A percentile compares a stretch with the other conserved stretches of the same genome.
These are phyloP conservation scores for Oreotrochilus melanogaster DNA, from an alignment of 2,113 vertebrate genomes.

Conservation along the genomic window DNA sequence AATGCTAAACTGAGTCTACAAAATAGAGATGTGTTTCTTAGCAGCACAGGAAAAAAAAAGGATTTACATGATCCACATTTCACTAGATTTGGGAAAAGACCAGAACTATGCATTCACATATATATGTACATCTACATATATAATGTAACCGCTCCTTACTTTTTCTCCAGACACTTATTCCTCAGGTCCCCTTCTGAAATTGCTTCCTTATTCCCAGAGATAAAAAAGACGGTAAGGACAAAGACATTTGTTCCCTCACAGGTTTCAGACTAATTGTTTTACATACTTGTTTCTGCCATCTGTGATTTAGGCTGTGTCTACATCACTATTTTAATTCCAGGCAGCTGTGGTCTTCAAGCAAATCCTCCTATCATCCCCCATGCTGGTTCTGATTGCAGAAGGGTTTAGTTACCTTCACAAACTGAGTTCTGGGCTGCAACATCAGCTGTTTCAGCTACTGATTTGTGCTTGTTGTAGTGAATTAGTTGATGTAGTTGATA, in stretches of 20 bases:
- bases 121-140: too few species aligned
- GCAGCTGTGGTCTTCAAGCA: neutral
- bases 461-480: neutral
- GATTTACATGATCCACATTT: neutral
- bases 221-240: neutral
- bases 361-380: neutral
- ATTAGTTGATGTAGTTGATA: neutral
- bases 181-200: neutral
- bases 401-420: neutral
- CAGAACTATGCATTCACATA: neutral
- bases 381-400: neutral
- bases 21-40: neutral
- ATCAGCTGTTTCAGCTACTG: neutral
- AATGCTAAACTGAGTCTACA: neutral
- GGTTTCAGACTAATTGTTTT: neutral
- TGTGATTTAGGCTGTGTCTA: neutral
- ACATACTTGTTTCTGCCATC: neutral
- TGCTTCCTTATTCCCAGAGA: neutral
- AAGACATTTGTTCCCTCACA: neutral
- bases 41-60: neutral
- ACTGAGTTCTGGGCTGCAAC: neutral
- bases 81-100: neutral
- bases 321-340: neutral
- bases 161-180: neutral
- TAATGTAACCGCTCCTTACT: fast-evolving